These are phyloP conservation scores for Bruchidius siliquastri DNA, from an alignment of 2,888 invertebrate species.

Conservation along the genomic window DNA sequence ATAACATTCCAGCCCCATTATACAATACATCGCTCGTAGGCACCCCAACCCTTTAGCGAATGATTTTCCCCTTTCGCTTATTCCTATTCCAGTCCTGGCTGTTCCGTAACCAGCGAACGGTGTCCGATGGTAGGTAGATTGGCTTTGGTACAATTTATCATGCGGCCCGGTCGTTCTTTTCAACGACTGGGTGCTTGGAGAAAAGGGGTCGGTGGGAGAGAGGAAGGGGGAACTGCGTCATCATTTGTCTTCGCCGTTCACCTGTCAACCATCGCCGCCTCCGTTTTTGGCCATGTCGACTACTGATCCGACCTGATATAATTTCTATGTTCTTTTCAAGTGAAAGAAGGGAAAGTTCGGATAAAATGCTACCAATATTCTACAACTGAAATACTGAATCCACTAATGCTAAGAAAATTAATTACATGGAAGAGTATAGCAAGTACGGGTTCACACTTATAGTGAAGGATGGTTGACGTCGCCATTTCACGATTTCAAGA, in stretches of 20 bases:
- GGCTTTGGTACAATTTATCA: constrained; percentile 42
- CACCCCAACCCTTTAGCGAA: background rate
- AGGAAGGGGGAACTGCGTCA: constrained; percentile 28
- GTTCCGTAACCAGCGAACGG: constrained; percentile 11
- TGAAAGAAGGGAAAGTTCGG: too few species aligned
- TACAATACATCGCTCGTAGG: background rate
- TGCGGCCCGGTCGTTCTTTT: constrained; percentile 34
- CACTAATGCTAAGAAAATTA: too few species aligned
- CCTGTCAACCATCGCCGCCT: constrained; percentile 33
- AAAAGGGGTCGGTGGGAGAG: constrained; percentile 22
- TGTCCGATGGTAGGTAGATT: constrained; percentile 43
- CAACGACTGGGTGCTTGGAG: constrained; percentile 30
- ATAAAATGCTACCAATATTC: too few species aligned
- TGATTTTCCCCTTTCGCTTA: background rate
- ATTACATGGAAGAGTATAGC: too few species aligned
- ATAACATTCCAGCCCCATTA: background rate
- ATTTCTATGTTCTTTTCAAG: too few species aligned
- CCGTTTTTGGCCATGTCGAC: background rate
- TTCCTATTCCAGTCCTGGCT: constrained; percentile 1
- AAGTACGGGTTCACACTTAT: too few species aligned
- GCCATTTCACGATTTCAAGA: too few species aligned
- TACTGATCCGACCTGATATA: background rate
- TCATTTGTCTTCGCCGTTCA: constrained; percentile 46
- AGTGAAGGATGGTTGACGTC: too few species aligned
- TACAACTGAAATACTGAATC: too few species aligned